phyloP scores from a whole-genome alignment of 2,797 vertebrate species.

The Mycteria americana region DNA sequence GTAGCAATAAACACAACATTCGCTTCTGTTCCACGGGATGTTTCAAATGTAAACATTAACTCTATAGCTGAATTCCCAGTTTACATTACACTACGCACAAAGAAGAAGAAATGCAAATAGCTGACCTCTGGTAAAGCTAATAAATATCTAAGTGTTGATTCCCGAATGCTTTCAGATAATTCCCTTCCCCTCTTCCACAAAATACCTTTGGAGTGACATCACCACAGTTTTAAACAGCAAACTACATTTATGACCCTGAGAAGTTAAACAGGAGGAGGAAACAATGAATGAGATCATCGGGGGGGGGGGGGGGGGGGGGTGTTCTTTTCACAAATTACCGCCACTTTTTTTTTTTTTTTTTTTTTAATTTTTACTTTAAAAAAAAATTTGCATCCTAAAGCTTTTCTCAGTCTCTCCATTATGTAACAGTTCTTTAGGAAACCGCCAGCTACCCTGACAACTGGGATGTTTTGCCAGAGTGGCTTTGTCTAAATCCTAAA shows the following conservation, averaged over 20 bases:
- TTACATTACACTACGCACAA: conserved; percentile 40
- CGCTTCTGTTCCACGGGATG: neutral
- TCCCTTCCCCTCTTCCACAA: conserved; percentile 38
- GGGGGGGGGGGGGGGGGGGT: neutral
- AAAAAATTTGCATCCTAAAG: conserved; percentile 77
- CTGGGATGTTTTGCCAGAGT: conserved; percentile 77
- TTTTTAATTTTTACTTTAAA: conserved; percentile 58
- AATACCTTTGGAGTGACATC: conserved; percentile 45
- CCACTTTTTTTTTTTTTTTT: neutral
- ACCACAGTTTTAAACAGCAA: conserved; percentile 61
- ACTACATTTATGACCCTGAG: conserved; percentile 68
- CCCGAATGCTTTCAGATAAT: conserved; percentile 49
- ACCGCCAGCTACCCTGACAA: conserved; percentile 80
- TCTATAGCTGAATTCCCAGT: conserved; percentile 51
- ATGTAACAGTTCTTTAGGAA: conserved; percentile 81
- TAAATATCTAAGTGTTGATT: conserved; percentile 58
- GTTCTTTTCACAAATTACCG: conserved; percentile 74
- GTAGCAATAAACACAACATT: conserved; percentile 43
- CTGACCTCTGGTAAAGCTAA: conserved; percentile 39
- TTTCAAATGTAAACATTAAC: conserved; percentile 52
- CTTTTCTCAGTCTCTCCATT: conserved; percentile 76
- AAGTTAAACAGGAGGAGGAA: conserved; percentile 77
- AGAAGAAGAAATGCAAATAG: conserved; percentile 56
- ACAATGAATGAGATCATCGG: conserved; percentile 73
- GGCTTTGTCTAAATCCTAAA: conserved; percentile 81